Base-by-base conservation (phyloP, 2,113 vertebrate genomes). In the Ramphastos sulfuratus region DNA sequence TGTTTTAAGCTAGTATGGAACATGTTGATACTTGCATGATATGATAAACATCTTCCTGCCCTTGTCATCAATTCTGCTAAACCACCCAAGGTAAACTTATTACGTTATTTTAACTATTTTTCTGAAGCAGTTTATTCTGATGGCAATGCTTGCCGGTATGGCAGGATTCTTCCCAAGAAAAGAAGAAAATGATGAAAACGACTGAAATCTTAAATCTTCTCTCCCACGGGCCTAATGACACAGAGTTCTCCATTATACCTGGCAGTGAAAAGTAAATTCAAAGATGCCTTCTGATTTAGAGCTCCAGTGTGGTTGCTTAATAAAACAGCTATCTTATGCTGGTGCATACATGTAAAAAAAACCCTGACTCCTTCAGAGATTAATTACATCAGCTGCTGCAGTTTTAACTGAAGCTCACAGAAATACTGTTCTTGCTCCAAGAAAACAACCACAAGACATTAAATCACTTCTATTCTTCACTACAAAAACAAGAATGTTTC, bases 371-470 rank as follows among this genome's bases (percentile, higher is more conserved):
- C 58, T 87, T 92, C 56, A 33, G 39, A 67, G 20, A 96, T 89
- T 77, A 95, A 91, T 95, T 96, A 94, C 52, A 94, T 93, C 24
- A 59, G 78, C 61, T 66, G 72, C 82, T 64, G 72, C 82, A 92
- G 87, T 91, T 95, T 95, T 83, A 95, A 80, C 69, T 87, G 94
- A 87, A 71, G 80, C 42, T 90, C 79, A 87, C 59, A 91, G 87
- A 94, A 97, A 85, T 94, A 80, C 52, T 23, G 60, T 82, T 6
- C 7, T 10, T 12, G 31, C 66, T 50, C 50, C 90, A 79, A 81
- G 89, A 95, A 96, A 96, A 94, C 94, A 95, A 96, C 94, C 96
- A 97, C 15, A 63, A 71, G 87, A 80, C 63, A 87, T 84, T 95
- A 97, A 92, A 96, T 97, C 95, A 94, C 55, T 96, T 93, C 90